Percentiles rank a stretch among this genome's conserved stretches.
Conservation (phyloP, 2,797 vertebrate genomes). For the Leptatherina wallacei region DNA sequence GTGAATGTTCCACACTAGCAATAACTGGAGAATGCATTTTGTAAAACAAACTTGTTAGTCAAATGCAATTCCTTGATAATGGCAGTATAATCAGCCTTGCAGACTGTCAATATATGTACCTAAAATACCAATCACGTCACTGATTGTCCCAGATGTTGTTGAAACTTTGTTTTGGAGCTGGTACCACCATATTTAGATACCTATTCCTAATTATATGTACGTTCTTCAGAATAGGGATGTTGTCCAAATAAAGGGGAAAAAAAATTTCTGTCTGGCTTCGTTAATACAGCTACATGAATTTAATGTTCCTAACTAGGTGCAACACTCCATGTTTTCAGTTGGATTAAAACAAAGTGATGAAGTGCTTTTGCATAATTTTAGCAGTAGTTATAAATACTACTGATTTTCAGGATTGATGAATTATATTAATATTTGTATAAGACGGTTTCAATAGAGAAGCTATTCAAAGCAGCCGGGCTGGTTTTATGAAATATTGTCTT, state of each 20-base stretch:
- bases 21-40: neutral
- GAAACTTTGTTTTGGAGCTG: neutral
- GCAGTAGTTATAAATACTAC: too few relatives aligned
- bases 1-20: neutral
- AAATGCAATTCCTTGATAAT: too few relatives aligned
- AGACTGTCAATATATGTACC: too few relatives aligned
- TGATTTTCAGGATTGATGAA: too few relatives aligned
- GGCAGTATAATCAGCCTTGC: too few relatives aligned
- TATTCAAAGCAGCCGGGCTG: neutral
- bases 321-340: neutral
- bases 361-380: neutral
- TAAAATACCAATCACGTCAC: neutral
- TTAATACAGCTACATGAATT: neutral
- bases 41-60: neutral
- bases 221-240: neutral
- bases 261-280: neutral
- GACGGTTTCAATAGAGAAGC: neutral
- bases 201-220: neutral
- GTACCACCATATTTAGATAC: neutral
- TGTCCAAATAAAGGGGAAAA: neutral
- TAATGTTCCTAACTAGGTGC: neutral
- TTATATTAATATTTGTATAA: too few relatives aligned
- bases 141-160: neutral
- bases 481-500: too few relatives aligned
- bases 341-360: neutral